These are phyloP conservation scores for Propithecus deckenii DNA, from an alignment of 2,797 vertebrate genomes.

Conservation along the genomic window DNA sequence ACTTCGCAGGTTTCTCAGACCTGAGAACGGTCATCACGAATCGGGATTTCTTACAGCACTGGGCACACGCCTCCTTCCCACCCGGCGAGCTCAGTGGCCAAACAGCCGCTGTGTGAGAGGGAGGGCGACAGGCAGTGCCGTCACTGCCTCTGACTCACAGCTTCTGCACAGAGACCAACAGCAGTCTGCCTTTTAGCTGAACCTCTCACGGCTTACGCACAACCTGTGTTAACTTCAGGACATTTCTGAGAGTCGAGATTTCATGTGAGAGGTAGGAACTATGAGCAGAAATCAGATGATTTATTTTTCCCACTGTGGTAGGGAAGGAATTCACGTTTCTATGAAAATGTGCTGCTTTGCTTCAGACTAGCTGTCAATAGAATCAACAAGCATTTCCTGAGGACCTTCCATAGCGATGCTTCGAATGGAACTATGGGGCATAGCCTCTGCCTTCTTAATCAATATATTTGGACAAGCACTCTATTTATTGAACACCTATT, in stretches of 20 bases:
- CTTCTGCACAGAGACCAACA: not conserved
- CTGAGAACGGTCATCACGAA: not conserved
- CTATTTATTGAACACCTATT: not conserved
- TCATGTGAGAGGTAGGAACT: not conserved
- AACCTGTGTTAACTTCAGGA: not conserved
- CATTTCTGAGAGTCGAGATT: not conserved
- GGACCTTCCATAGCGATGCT: not conserved
- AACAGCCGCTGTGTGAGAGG: not conserved
- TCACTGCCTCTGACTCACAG: not conserved
- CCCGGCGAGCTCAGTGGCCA: too few species aligned
- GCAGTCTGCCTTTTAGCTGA: not conserved
- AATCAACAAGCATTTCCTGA: not conserved
- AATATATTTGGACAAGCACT: not conserved
- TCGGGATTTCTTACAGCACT: not conserved
- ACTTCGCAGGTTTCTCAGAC: too few species aligned
- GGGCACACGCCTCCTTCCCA: not conserved
- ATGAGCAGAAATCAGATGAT: not conserved
- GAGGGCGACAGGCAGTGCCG: not conserved
- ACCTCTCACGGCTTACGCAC: not conserved
- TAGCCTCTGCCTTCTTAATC: not conserved
- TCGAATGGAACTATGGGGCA: not conserved
- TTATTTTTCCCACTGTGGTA: not conserved
- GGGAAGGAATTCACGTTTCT: conserved; percentile 5
- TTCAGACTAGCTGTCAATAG: not conserved
- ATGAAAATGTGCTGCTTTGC: not conserved